phyloP scores from a whole-genome alignment of 2,113 vertebrate genomes.

The Pachycephala philippinensis region DNA sequence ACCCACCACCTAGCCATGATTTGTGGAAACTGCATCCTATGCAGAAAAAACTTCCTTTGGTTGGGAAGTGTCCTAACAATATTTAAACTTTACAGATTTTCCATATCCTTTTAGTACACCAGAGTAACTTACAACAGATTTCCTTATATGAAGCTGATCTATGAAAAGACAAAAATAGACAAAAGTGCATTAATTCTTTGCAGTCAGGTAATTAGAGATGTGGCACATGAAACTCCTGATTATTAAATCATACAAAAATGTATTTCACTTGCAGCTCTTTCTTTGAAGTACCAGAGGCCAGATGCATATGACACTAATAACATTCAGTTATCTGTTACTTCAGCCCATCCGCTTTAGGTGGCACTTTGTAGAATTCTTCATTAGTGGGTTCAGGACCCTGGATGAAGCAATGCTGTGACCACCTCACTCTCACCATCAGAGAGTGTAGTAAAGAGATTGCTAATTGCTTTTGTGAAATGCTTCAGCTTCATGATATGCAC shows the following conservation, averaged over 20 bases:
- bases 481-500: not conserved
- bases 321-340: not conserved
- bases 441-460: not conserved
- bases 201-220: not conserved
- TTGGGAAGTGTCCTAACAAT: not conserved
- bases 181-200: not conserved
- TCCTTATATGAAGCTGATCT: not conserved
- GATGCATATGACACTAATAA: not conserved
- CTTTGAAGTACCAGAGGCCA: not conserved
- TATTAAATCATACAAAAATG: not conserved
- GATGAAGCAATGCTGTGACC: not conserved
- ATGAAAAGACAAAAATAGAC: not conserved
- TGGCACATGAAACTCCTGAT: not conserved
- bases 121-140: not conserved
- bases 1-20: too few relatives aligned
- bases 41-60: not conserved
- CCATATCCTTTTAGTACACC: not conserved
- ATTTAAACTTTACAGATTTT: not conserved
- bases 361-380: not conserved
- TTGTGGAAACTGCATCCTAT: not conserved
- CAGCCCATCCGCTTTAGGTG: not conserved
- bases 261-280: not conserved
- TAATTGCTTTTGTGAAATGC: not conserved
- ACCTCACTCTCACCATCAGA: not conserved
- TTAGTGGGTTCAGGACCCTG: not conserved